These are phyloP conservation scores for Cistogaster globosa DNA, from an alignment of 2,888 invertebrate genomes.

Conservation along the genomic window DNA sequence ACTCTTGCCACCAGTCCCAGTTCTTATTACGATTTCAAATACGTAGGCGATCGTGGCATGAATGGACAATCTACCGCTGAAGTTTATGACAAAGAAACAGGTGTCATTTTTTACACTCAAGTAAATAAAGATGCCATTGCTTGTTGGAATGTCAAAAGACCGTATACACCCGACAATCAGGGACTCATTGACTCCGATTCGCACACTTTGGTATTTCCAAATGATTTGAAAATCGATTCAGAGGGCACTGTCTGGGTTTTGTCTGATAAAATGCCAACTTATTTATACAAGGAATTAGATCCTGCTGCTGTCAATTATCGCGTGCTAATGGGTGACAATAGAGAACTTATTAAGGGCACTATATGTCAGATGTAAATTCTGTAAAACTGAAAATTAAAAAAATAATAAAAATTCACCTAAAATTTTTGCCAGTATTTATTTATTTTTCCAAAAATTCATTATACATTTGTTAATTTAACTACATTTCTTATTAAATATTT, in stretches of 20 bases:
- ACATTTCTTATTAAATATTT: no score
- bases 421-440: no score
- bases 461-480: no score
- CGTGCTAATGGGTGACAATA: constrained; percentile 80
- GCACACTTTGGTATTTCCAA: constrained; percentile 89
- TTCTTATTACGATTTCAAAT: constrained; percentile 88
- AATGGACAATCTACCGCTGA: constrained; percentile 90
- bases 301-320: constrained; percentile 88
- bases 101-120: constrained; percentile 90
- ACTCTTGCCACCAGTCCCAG: constrained; percentile 87
- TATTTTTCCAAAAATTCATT: no score
- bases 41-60: constrained; percentile 88
- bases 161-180: constrained; percentile 87
- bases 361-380: constrained; percentile 78
- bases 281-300: constrained; percentile 87
- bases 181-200: constrained; percentile 88
- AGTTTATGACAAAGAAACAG: constrained; percentile 87
- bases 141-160: constrained; percentile 90
- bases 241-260: constrained; percentile 89
- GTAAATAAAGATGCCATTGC: constrained; percentile 90
- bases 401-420: neutral
- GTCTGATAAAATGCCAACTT: constrained; percentile 90
- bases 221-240: constrained; percentile 88
- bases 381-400: neutral
- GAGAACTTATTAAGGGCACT: constrained; percentile 81